Evolutionary conservation across 37 sponge, comb jelly and placozoan species (phyloP).

Genomic region (Aplysina aerophoba): DNA sequence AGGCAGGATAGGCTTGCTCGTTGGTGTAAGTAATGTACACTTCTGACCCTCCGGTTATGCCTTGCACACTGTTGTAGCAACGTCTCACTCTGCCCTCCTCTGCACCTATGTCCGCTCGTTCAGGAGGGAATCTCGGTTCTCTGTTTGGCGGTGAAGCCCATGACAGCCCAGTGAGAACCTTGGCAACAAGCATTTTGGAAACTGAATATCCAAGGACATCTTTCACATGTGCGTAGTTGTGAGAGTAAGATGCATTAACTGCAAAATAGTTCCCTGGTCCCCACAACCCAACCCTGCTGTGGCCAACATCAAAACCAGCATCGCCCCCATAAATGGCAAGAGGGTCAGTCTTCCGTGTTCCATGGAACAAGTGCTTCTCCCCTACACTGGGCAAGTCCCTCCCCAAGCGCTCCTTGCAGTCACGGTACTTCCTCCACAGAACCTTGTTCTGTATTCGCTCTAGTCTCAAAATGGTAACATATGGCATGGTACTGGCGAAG

Average conservation of each 20-base stretch:
- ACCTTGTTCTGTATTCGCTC: constrained; percentile 65
- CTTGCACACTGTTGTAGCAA: constrained; percentile 66
- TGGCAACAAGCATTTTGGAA: constrained; percentile 54
- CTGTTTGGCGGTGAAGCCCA: constrained; percentile 20
- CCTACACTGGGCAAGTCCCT: constrained; percentile 13
- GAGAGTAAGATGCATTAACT: constrained; percentile 65
- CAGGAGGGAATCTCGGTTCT: constrained; percentile 39
- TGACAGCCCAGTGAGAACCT: constrained; percentile 57
- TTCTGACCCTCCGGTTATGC: constrained; percentile 49
- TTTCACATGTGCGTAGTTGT: constrained; percentile 43
- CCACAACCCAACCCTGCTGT: constrained; percentile 65
- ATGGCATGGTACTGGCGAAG: constrained; percentile 42
- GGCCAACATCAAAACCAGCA: constrained; percentile 64
- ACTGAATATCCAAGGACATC: neutral
- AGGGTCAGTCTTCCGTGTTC: constrained; percentile 50
- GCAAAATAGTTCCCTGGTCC: constrained; percentile 80
- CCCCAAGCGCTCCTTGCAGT: constrained; percentile 27
- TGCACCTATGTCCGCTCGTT: neutral
- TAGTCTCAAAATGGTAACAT: constrained; percentile 25
- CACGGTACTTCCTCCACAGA: constrained; percentile 57
- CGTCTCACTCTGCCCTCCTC: neutral
- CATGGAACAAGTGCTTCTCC: constrained; percentile 60
- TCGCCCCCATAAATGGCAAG: constrained; percentile 56
- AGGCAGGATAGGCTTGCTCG: constrained; percentile 66
- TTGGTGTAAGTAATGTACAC: constrained; percentile 78